phyloP scores from a whole-genome alignment of 2,797 vertebrate species.

The Lagocephalus sceleratus region DNA sequence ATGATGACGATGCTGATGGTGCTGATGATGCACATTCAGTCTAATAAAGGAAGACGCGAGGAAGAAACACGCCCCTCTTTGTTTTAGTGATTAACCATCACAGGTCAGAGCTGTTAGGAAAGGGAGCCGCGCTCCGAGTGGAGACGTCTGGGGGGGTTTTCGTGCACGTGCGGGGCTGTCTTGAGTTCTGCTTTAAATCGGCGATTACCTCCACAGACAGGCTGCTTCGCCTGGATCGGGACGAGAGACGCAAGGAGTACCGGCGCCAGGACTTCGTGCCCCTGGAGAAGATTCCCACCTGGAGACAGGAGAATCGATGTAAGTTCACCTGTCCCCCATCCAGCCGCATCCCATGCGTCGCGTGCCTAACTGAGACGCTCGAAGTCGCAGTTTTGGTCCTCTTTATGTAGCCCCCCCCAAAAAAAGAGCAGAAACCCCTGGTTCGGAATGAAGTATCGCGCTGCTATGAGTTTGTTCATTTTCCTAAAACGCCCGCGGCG shows the following conservation, averaged over 20 bases:
- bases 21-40: not conserved
- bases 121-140: not conserved
- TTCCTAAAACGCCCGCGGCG: too few relatives aligned
- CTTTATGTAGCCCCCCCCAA: too few relatives aligned
- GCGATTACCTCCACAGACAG: constrained; percentile 75
- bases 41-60: too few relatives aligned
- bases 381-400: too few relatives aligned
- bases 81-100: not conserved
- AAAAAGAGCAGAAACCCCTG: too few relatives aligned
- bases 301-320: constrained; percentile 83
- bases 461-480: too few relatives aligned
- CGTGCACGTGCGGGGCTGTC: not conserved
- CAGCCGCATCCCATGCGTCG: too few relatives aligned
- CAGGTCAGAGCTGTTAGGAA: constrained; percentile 1
- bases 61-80: not conserved
- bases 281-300: constrained; percentile 83
- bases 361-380: too few relatives aligned
- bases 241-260: constrained; percentile 92
- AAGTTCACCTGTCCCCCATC: constrained; percentile 19
- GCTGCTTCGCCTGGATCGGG: constrained; percentile 84
- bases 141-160: not conserved
- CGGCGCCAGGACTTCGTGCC: constrained; percentile 78
- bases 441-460: too few relatives aligned
- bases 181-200: constrained; percentile 6
- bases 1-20: not conserved